These are phyloP conservation scores for Julus scandinavius DNA, from an alignment of 2,888 invertebrate genomes.

Conservation along the genomic window DNA sequence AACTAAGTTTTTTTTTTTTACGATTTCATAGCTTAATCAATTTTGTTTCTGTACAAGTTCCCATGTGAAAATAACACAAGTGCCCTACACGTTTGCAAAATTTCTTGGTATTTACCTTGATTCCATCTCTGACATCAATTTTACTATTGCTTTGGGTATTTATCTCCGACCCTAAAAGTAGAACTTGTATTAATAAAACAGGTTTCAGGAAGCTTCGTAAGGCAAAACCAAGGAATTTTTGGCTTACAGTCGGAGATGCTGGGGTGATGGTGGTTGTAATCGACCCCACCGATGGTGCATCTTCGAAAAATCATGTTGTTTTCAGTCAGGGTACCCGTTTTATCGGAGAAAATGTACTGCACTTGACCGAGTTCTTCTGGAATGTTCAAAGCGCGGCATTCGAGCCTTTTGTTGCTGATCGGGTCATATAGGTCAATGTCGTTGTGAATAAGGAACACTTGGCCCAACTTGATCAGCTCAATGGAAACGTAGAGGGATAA, in stretches of 20 bases:
- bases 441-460: conserved; percentile 94
- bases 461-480: conserved; percentile 94
- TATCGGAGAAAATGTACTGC: conserved; percentile 95
- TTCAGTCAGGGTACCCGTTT: conserved; percentile 97
- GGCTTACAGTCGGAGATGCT: conserved; percentile 56
- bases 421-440: conserved; percentile 89
- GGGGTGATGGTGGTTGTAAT: conserved; percentile 85
- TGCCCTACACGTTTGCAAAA: no score
- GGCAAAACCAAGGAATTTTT: not conserved
- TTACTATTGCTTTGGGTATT: conserved; percentile 31
- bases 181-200: not conserved
- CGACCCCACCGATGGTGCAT: conserved; percentile 87
- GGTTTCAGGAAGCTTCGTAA: not conserved
- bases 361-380: conserved; percentile 97
- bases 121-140: not conserved
- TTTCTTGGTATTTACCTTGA: not conserved
- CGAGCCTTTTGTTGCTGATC: conserved; percentile 81
- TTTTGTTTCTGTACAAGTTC: no score
- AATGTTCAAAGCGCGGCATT: conserved; percentile 95
- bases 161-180: conserved; percentile 53
- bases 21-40: no score
- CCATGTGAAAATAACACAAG: no score
- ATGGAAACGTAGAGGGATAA: conserved; percentile 95
- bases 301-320: conserved; percentile 96
- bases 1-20: no score